Evolutionary conservation across 1,140 invertebrate genomes (phyloP).

Genomic region (Thereuonema tuberculata): DNA sequence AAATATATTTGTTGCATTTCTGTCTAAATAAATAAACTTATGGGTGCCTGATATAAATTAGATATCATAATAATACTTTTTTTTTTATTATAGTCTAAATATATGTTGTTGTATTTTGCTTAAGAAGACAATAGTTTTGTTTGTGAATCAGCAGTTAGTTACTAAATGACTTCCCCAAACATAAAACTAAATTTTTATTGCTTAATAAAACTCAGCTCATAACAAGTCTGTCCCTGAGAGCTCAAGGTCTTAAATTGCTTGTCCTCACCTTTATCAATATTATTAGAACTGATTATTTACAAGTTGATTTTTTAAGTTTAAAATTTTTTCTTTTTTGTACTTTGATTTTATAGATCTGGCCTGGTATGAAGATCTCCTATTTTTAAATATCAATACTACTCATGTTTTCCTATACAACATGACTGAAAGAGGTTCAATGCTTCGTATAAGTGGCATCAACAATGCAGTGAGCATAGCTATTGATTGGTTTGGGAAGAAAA

Average conservation of each 20-base stretch:
- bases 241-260: too few relatives aligned
- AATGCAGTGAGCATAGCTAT: slow-evolving; percentile 63
- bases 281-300: not conserved
- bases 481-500: slow-evolving; percentile 71
- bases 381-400: slow-evolving; percentile 57
- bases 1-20: not conserved
- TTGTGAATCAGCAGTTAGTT: too few relatives aligned
- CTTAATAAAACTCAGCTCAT: too few relatives aligned
- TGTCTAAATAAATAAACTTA: slow-evolving; percentile 43
- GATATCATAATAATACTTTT: too few relatives aligned
- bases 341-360: slow-evolving; percentile 38
- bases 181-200: too few relatives aligned
- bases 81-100: too few relatives aligned
- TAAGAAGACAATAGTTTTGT: too few relatives aligned
- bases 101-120: too few relatives aligned
- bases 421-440: slow-evolving; percentile 37
- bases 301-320: not conserved
- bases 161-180: too few relatives aligned
- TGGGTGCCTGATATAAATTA: too few relatives aligned
- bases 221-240: too few relatives aligned
- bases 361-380: slow-evolving; percentile 52
- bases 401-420: slow-evolving; percentile 53
- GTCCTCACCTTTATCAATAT: not conserved
- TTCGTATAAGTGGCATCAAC: slow-evolving; percentile 44
- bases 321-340: not conserved